A percentile compares a stretch with the other conserved stretches of the same genome.
These are phyloP conservation scores for Coptodon bakossiorum DNA, from an alignment of 2,113 vertebrate genomes.

Conservation along the genomic window DNA sequence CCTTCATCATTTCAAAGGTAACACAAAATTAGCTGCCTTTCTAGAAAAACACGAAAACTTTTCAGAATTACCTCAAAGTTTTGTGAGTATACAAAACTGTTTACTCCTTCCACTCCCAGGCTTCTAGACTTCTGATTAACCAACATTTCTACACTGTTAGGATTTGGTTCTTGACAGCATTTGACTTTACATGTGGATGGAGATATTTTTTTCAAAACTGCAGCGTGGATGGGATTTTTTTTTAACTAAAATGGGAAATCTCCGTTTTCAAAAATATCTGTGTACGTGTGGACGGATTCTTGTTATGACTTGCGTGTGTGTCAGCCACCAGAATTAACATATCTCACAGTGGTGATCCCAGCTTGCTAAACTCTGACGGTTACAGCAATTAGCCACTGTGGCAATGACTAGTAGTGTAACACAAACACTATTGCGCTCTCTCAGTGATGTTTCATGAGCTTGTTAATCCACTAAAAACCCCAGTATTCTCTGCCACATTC, in stretches of 20 bases:
- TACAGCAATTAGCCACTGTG: neutral
- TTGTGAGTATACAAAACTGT: neutral
- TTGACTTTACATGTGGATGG: neutral
- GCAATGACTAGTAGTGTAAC: neutral
- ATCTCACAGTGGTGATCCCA: rapidly evolving
- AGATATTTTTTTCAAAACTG: rapidly evolving
- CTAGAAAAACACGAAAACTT: neutral
- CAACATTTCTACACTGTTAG: neutral
- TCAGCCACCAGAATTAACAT: neutral
- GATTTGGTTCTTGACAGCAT: neutral
- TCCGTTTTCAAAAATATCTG: rapidly evolving
- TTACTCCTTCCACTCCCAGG: neutral
- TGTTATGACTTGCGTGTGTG: neutral
- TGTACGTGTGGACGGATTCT: neutral
- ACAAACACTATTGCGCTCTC: neutral
- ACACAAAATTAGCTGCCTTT: neutral
- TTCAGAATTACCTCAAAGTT: neutral
- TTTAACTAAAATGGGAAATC: neutral
- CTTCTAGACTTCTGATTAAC: neutral
- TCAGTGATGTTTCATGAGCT: rapidly evolving
- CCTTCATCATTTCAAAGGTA: too few species aligned
- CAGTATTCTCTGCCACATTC: neutral
- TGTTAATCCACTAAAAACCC: neutral
- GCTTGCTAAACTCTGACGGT: neutral
- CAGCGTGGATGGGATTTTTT: neutral